Evolutionary conservation across 2,113 vertebrate species (phyloP).

Genomic region (Thinocorus orbignyianus): DNA sequence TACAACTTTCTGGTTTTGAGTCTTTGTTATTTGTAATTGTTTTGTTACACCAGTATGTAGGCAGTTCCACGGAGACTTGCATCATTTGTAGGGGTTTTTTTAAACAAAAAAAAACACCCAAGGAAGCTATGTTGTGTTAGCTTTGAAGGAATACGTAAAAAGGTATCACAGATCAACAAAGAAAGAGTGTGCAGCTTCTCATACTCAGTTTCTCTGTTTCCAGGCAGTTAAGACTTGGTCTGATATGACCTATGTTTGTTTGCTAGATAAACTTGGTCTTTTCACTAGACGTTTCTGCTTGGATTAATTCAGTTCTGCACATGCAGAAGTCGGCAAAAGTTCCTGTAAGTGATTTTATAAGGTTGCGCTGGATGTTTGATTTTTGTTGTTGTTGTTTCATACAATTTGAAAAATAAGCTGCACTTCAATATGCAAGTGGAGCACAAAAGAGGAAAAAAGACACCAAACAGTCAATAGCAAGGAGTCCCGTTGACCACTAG

Average conservation of each 20-base stretch:
- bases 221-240: not conserved
- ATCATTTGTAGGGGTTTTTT: fast-evolving
- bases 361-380: not conserved
- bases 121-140: not conserved
- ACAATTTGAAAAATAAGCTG: not conserved
- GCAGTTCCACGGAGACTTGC: not conserved
- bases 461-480: fast-evolving
- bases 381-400: not conserved
- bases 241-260: not conserved
- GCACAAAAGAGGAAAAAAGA: not conserved
- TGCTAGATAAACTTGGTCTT: not conserved
- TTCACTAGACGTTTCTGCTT: not conserved
- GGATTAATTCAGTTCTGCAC: not conserved
- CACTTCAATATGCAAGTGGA: not conserved
- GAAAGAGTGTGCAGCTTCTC: not conserved
- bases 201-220: not conserved
- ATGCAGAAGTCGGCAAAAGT: not conserved
- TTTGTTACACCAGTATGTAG: not conserved
- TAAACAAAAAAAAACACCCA: not conserved
- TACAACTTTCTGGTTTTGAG: not conserved
- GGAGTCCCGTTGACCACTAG: not conserved
- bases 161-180: not conserved
- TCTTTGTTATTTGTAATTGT: not conserved
- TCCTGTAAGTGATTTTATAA: not conserved
- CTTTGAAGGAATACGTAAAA: not conserved